Percentiles rank a stretch among this genome's conserved stretches.
Conservation (phyloP, 1,140 invertebrate species). For the Aphis gossypii region DNA sequence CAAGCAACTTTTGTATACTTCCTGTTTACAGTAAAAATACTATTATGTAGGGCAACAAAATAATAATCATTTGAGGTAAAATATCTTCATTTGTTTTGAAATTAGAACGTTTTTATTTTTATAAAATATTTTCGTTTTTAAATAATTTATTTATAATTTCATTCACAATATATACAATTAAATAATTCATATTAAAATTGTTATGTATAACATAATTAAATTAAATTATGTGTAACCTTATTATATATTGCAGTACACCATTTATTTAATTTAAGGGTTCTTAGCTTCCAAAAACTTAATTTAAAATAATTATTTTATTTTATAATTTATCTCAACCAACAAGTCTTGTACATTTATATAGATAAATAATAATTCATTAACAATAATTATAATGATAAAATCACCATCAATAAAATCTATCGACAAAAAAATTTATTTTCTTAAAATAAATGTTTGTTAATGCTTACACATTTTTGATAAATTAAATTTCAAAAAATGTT, state of each 20-base stretch:
- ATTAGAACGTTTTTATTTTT: neutral
- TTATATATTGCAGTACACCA: neutral
- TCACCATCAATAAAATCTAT: neutral
- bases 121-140: neutral
- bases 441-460: neutral
- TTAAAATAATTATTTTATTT: neutral
- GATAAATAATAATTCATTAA: conserved; percentile 12
- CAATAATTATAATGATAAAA: neutral
- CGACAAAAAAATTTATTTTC: neutral
- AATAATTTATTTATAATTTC: neutral
- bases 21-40: neutral
- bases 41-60: neutral
- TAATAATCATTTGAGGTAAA: neutral
- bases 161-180: neutral
- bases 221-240: neutral
- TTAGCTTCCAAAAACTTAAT: neutral
- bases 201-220: neutral
- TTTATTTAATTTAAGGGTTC: neutral
- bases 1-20: neutral
- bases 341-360: neutral
- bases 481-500: neutral
- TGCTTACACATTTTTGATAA: neutral
- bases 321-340: neutral
- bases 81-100: neutral
- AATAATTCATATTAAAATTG: neutral